Base-by-base conservation (phyloP, 1,140 invertebrate genomes). In the Eciton burchellii region DNA sequence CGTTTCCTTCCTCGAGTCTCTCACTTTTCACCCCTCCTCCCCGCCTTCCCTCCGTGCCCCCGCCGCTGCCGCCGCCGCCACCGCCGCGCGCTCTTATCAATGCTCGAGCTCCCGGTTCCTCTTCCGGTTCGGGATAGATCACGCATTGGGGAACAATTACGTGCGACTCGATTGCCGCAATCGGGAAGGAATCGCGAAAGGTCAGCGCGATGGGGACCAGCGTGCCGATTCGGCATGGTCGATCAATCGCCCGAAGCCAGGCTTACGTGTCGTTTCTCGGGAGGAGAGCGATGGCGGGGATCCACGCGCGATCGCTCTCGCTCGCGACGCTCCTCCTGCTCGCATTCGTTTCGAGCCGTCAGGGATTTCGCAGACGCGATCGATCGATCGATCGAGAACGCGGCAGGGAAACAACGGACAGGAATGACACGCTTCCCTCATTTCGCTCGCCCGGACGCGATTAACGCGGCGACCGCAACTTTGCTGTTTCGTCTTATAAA, bases 141-240 rank as follows among this genome's bases (percentile, higher is more conserved):
- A 19, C 41, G 14, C 49, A 24, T 74, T 63, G 35, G 26, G 29
- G 11, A 54, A 74, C 63, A 74, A 74, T 74, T 63, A 21, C 24
- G 57, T 8, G 29, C n/a, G 14, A 12, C 29, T 47, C 43, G 63
- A 52, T 47, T 41, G 16, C 57, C 26, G 43, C 26, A 74, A 63
- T 74, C 63, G 57, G 63, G 72, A 63, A 19, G 49, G 43, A 63
- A 63, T n/a, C 49, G 62, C n/a, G 63, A 72, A 74, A 63, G 72
- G 72, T 63, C 57, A 74, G 12, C 26, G 47, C 43, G 72, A 74
- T 63, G 63, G 63, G 35, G 72, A 74, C 63, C 72, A 63, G 72
- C 24, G 60, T 73, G 45, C 35, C 45, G 24, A 41, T 62, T 74
- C 41, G 72, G 72, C n/a, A 49, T 74, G 29, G 45, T n/a, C 72